Conservation (phyloP, 2,797 vertebrate genomes). For the Phoxinus dragarum region DNA sequence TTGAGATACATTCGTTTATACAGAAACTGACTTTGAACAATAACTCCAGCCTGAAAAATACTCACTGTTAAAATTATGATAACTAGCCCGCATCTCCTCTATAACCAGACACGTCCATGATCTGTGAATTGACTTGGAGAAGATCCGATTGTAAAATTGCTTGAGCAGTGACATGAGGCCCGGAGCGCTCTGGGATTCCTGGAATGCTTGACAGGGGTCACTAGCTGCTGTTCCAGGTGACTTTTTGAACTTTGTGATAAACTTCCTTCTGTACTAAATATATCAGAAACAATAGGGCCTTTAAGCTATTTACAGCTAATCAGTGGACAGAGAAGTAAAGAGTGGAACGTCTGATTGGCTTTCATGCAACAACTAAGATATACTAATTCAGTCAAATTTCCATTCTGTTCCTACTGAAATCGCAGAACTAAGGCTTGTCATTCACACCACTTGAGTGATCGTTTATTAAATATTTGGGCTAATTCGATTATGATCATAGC, state of each 20-base stretch:
- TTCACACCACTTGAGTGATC: background rate
- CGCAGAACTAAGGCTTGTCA: background rate
- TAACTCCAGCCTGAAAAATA: background rate
- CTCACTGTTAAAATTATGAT: background rate
- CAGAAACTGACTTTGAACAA: background rate
- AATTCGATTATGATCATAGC: background rate
- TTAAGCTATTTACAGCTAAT: conserved; percentile 56
- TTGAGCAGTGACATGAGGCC: background rate
- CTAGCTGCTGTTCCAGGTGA: conserved; percentile 55
- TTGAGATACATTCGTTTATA: background rate
- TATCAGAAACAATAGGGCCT: conserved; percentile 55
- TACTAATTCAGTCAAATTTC: background rate
- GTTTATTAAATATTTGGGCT: conserved; percentile 19
- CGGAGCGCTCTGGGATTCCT: conserved; percentile 21
- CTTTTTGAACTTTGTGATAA: conserved; percentile 39
- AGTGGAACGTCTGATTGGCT: background rate
- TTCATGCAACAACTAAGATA: background rate
- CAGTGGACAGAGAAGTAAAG: conserved; percentile 14
- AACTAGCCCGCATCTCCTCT: background rate
- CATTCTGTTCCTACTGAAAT: background rate
- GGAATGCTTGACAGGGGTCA: conserved; percentile 58
- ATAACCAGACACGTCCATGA: conserved; percentile 4
- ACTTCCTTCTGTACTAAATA: conserved; percentile 58
- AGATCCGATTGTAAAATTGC: background rate
- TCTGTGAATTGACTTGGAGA: conserved; percentile 13